A percentile compares a stretch with the other conserved stretches of the same genome.
phyloP scores from a whole-genome alignment of 2,888 invertebrate species.

The Eilema sororculum region DNA sequence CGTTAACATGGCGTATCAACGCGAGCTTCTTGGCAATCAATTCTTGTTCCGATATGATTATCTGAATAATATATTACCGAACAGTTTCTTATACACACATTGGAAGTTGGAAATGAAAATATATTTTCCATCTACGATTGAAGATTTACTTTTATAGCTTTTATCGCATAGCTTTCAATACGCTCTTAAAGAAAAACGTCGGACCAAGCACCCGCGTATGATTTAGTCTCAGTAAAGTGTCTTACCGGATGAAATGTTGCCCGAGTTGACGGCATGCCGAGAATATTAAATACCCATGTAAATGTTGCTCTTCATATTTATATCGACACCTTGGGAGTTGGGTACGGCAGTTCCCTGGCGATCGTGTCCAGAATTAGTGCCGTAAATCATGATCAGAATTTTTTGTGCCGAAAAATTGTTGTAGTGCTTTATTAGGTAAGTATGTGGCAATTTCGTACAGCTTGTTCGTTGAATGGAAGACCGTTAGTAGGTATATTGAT shows the following conservation, averaged over 20 bases:
- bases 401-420: slow-evolving; percentile 46
- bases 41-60: too few relatives aligned
- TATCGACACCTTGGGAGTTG: slow-evolving; percentile 59
- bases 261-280: slow-evolving; percentile 64
- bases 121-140: not conserved
- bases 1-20: too few relatives aligned
- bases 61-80: too few relatives aligned
- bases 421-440: slow-evolving; percentile 45
- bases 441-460: slow-evolving; percentile 30
- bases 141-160: slow-evolving; percentile 12
- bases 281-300: slow-evolving; percentile 73
- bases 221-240: slow-evolving; percentile 72
- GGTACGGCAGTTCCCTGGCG: slow-evolving; percentile 54
- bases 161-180: slow-evolving; percentile 33
- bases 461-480: not conserved
- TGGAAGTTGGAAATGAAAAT: not conserved
- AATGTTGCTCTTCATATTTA: slow-evolving; percentile 76
- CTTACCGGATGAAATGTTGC: slow-evolving; percentile 74
- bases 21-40: too few relatives aligned
- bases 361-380: slow-evolving; percentile 54
- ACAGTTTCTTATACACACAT: too few relatives aligned
- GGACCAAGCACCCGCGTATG: slow-evolving; percentile 59
- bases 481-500: not conserved
- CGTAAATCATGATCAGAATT: slow-evolving; percentile 61
- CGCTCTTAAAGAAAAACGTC: slow-evolving; percentile 19